A percentile compares a stretch with the other conserved stretches of the same genome.
These are phyloP conservation scores for Solen grandis DNA, from an alignment of 1,140 invertebrate species.

Conservation along the genomic window DNA sequence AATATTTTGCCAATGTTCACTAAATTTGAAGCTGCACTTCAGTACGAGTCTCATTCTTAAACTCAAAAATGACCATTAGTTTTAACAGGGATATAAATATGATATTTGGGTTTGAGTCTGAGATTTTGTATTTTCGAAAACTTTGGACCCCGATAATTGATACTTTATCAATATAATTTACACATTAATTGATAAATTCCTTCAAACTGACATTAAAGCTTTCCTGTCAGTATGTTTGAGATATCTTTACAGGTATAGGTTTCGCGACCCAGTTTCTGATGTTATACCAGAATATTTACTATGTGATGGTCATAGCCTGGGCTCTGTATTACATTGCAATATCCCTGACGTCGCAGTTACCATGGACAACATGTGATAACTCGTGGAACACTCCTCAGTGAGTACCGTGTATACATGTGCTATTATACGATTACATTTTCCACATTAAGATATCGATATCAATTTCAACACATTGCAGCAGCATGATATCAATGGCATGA, in stretches of 20 bases:
- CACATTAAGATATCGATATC: neutral
- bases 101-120: too few species aligned
- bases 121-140: too few species aligned
- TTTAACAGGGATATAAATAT: too few species aligned
- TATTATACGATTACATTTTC: neutral
- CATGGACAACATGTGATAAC: slow-evolving; percentile 95
- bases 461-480: neutral
- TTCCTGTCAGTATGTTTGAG: too few species aligned
- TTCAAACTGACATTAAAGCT: too few species aligned
- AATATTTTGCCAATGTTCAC: too few species aligned
- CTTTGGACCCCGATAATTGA: too few species aligned
- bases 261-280: slow-evolving; percentile 82
- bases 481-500: neutral
- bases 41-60: too few species aligned
- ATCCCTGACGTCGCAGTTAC: slow-evolving; percentile 84
- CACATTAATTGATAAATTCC: too few species aligned
- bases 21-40: too few species aligned
- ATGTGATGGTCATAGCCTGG: slow-evolving; percentile 98
- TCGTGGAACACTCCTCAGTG: slow-evolving; percentile 90
- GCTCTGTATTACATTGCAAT: slow-evolving; percentile 92
- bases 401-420: neutral
- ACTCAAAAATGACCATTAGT: too few species aligned
- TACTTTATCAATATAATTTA: too few species aligned
- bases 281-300: slow-evolving; percentile 97
- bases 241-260: slow-evolving; percentile 58